phyloP scores from a whole-genome alignment of 2,113 vertebrate genomes.

The Lophius piscatorius region DNA sequence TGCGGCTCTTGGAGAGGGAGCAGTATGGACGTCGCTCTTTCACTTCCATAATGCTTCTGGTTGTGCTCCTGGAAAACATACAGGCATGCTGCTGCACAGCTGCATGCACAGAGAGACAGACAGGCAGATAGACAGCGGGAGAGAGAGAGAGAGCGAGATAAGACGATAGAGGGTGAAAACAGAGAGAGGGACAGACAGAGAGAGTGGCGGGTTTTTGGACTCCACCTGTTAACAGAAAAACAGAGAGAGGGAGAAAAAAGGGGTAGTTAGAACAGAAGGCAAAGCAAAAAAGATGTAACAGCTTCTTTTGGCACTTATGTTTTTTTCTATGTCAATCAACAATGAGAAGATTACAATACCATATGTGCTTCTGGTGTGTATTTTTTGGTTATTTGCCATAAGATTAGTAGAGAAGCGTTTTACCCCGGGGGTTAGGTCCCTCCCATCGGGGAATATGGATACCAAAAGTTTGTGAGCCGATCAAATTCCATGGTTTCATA shows the following conservation, averaged over 20 bases:
- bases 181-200: background rate
- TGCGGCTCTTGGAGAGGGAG: constrained; percentile 93
- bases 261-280: too few species aligned
- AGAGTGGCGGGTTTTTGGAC: background rate
- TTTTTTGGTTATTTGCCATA: background rate
- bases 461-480: background rate
- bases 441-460: background rate
- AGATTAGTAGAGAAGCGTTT: too few species aligned
- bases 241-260: background rate
- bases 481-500: background rate
- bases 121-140: background rate
- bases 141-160: background rate
- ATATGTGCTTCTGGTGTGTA: background rate
- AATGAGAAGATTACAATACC: too few species aligned
- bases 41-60: constrained; percentile 97
- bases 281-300: too few species aligned
- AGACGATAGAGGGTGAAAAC: background rate
- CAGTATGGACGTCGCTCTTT: constrained; percentile 98
- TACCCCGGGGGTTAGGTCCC: background rate
- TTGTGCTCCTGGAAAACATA: constrained; percentile 76
- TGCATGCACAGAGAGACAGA: constrained; percentile 27
- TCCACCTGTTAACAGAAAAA: constrained; percentile 39
- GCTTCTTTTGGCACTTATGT: too few species aligned
- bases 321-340: too few species aligned
- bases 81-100: constrained; percentile 69